Evolutionary conservation across 2,797 vertebrate species (phyloP), one percentile per base, ranked within the genome.

Genomic region (Notolabrus celidotus): DNA sequence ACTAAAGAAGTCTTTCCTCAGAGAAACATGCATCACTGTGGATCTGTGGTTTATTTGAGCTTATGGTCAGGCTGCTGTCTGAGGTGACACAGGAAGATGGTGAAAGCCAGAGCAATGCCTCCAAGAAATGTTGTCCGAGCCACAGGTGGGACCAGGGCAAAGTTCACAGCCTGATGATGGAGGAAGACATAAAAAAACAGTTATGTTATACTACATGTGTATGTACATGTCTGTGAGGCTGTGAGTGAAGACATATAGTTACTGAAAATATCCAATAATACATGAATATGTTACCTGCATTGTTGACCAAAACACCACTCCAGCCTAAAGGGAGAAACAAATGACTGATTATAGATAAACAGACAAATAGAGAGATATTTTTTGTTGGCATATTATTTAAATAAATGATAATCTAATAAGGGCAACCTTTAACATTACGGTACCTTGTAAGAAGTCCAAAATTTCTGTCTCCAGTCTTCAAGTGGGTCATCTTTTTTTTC

Each of bases 391-490:
- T 4, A 1, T 9, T 1, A 51, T 34, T 23, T n/a, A 2, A 47
- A 12, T 42, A 57, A 22, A 60, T 15, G 20, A 29, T 52, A 1
- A 2, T 47, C 5, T 14, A 23, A 47, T 19, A 22, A 31, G 3
- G 6, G 22, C 10, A 45, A 6, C 12, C 0, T 27, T 27, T 25
- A 17, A 29, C 22, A n/a, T 34, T 16, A 4, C 56, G n/a, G 0
- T 56, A 94, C 95, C 90, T 93, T 93, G 82, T 95, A 95, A 60
- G 95, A 95, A 10, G 87, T 91, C 93, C 90, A 94, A 81, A 95
- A 95, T 79, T 94, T 94, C 25, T 93, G 84, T 77, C 67, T 91
- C 93, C 94, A 94, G 77, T 94, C 94, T 85, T 92, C 88, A 39
- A 95, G 67, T 0, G 78, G 82, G 47, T 95, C 92, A 2, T 92